Conservation (phyloP, 2,113 vertebrate species). For the Brachyistius frenatus region DNA sequence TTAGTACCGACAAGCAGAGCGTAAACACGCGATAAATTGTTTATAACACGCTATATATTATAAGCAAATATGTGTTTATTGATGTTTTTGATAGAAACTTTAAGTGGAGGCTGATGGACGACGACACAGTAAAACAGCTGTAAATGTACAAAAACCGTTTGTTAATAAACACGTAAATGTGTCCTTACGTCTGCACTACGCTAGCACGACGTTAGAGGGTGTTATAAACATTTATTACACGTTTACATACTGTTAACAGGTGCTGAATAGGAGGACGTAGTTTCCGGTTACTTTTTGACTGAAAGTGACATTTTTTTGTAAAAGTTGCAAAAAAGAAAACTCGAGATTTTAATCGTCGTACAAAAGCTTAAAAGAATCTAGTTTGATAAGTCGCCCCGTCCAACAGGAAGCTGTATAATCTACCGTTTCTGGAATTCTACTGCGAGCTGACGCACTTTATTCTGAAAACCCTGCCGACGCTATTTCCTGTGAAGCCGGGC, state of each 20-base stretch:
- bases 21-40: background rate
- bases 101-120: too few relatives aligned
- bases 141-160: too few relatives aligned
- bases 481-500: too few relatives aligned
- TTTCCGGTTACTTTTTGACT: too few relatives aligned
- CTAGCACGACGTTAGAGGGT: too few relatives aligned
- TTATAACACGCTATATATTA: background rate
- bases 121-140: too few relatives aligned
- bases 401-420: background rate
- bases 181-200: too few relatives aligned
- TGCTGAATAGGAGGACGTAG: background rate
- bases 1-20: background rate
- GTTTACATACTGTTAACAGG: background rate
- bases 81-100: too few relatives aligned
- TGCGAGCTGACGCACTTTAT: slow-evolving; percentile 13
- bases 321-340: background rate
- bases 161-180: too few relatives aligned
- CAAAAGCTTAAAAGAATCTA: background rate
- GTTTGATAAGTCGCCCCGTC: background rate
- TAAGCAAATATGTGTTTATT: too few relatives aligned
- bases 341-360: background rate
- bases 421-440: too few relatives aligned
- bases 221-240: background rate
- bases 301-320: background rate
- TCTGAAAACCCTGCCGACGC: too few relatives aligned